Conservation (phyloP, 2,888 invertebrate species). For the Podabrus alpinus region DNA sequence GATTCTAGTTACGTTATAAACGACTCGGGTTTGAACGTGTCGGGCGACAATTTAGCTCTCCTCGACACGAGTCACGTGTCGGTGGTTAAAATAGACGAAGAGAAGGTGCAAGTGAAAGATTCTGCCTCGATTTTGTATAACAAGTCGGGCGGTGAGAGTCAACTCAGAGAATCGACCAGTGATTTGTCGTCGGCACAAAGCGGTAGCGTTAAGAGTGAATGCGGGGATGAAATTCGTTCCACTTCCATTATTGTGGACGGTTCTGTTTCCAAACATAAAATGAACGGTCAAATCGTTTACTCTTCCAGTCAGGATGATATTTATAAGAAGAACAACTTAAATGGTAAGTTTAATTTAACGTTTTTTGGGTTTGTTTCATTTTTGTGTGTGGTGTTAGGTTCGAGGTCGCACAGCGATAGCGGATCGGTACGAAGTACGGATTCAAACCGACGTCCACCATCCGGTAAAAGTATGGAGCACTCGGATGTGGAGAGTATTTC, state of each 20-base stretch:
- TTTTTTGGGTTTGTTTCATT: not conserved
- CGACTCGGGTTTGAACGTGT: constrained; percentile 67
- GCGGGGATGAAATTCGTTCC: constrained; percentile 54
- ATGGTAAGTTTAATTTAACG: constrained; percentile 7
- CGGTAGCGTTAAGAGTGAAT: constrained; percentile 49
- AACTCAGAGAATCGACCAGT: constrained; percentile 50
- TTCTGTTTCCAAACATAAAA: constrained; percentile 51
- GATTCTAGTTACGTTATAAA: constrained; percentile 70
- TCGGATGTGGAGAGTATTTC: constrained; percentile 85
- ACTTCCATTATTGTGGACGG: constrained; percentile 59
- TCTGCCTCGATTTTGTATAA: constrained; percentile 57
- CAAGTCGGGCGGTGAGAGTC: constrained; percentile 40
- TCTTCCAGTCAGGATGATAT: constrained; percentile 49
- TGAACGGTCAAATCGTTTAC: constrained; percentile 58
- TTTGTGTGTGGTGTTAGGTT: constrained; percentile 50
- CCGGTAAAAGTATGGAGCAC: constrained; percentile 62
- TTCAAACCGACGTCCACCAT: constrained; percentile 52
- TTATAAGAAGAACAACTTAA: constrained; percentile 42
- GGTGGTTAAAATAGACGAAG: constrained; percentile 86
- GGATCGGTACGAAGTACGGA: constrained; percentile 69
- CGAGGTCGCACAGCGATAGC: constrained; percentile 74
- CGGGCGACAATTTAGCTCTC: constrained; percentile 53
- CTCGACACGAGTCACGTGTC: constrained; percentile 89
- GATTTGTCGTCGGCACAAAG: constrained; percentile 50
- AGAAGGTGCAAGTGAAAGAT: constrained; percentile 74